Percentiles rank a stretch among this genome's conserved stretches.
phyloP scores from a whole-genome alignment of 2,888 invertebrate genomes.

The Drosophila greeni region DNA sequence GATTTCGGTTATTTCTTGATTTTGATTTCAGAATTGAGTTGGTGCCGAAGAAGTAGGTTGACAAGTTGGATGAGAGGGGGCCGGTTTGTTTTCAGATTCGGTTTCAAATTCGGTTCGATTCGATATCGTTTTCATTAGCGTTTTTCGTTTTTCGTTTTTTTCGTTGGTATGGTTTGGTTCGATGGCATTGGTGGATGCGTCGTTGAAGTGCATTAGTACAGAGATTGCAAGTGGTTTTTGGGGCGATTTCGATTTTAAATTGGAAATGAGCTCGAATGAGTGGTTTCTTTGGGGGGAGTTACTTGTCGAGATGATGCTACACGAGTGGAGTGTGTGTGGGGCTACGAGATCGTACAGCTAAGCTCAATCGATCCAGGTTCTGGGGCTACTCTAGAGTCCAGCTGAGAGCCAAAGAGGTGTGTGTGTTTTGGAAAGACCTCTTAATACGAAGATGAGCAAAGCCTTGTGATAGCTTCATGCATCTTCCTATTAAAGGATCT shows the following conservation, averaged over 20 bases:
- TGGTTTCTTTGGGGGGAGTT: background rate
- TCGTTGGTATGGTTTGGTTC: conserved; percentile 40
- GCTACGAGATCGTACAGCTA: conserved; percentile 14
- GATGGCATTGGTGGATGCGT: conserved; percentile 58
- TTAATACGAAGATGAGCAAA: background rate
- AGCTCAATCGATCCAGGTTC: conserved; percentile 2
- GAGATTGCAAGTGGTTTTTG: conserved; percentile 55
- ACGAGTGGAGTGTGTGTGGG: background rate
- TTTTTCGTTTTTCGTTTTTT: conserved; percentile 21
- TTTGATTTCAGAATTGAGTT: conserved; percentile 79
- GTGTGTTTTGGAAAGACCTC: background rate
- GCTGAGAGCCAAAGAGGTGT: background rate
- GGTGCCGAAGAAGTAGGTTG: conserved; percentile 61
- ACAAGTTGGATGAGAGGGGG: conserved; percentile 43
- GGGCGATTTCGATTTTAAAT: conserved; percentile 43
- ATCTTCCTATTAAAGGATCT: background rate
- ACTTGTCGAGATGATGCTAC: conserved; percentile 20
- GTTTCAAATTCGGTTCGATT: conserved; percentile 31
- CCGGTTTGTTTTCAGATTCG: conserved; percentile 35
- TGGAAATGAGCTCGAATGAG: conserved; percentile 30
- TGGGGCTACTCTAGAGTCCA: conserved; percentile 12
- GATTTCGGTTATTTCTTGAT: conserved; percentile 86
- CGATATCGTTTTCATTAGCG: conserved; percentile 37
- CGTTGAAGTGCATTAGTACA: conserved; percentile 69
- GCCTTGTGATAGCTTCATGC: background rate